These are phyloP conservation scores for Stramonita haemastoma DNA, from an alignment of 2,888 invertebrate species.

Conservation along the genomic window DNA sequence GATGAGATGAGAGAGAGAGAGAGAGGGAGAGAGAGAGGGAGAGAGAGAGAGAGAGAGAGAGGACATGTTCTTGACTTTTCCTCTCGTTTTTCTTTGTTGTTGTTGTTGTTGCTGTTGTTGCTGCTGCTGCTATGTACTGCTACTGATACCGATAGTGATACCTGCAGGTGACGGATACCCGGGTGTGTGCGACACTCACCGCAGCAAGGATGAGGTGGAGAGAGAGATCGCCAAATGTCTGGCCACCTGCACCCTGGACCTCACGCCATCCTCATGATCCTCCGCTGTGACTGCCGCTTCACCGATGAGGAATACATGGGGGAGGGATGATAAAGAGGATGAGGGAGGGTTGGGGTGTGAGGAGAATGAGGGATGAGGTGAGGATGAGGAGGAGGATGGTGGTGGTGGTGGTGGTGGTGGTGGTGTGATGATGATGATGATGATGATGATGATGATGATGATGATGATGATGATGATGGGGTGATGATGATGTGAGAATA, in stretches of 20 bases:
- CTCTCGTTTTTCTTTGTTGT: too few relatives aligned
- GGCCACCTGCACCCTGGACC: slow-evolving; percentile 27
- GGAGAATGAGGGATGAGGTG: too few relatives aligned
- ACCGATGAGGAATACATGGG: slow-evolving; percentile 26
- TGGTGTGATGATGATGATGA: too few relatives aligned
- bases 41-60: background rate
- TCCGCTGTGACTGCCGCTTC: slow-evolving; percentile 27
- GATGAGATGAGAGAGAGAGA: background rate
- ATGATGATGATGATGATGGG: too few relatives aligned
- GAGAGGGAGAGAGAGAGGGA: background rate
- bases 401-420: too few relatives aligned
- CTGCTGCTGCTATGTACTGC: background rate
- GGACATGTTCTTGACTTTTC: background rate
- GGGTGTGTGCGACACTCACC: slow-evolving; percentile 39
- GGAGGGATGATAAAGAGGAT: background rate
- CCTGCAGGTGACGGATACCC: slow-evolving; percentile 34
- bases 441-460: too few relatives aligned
- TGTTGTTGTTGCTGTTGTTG: too few relatives aligned
- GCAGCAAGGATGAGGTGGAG: background rate
- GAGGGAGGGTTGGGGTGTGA: too few relatives aligned
- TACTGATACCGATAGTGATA: too few relatives aligned
- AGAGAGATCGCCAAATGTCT: slow-evolving; percentile 27
- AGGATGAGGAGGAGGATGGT: too few relatives aligned
- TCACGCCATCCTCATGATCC: slow-evolving; percentile 28
- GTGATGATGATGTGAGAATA: too few relatives aligned